Base-by-base conservation (phyloP, 2,797 vertebrate genomes). In the Perodicticus potto region DNA sequence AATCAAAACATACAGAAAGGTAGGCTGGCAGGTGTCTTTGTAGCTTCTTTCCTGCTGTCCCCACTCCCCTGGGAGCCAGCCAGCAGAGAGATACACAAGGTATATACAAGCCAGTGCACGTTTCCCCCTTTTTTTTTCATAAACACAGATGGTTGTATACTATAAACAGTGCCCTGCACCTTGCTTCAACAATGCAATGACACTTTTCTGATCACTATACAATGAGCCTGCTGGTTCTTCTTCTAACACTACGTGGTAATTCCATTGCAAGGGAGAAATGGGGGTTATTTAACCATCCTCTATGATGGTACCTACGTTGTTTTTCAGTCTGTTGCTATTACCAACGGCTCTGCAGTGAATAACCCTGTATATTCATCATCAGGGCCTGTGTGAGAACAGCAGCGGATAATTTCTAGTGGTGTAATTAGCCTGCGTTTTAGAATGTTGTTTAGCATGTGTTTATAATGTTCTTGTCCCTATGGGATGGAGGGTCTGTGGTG, bases 381-480 rank as follows among this genome's bases (percentile, higher is more conserved):
- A 1, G 4, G 57, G 86, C 74, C 67, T 2, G 13, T 2, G n/a
- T 23, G n/a, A 65, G 73, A 83, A 16, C 83, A 13, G 57, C 16
- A 0, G 67, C 23, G 83, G 11, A 25, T 27, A 25, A 81, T 69
- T 34, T 53, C 86, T 19, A 22, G 76, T 80, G 1, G 8, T 20
- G 59, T 29, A 23, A 67, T 83, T 17, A 95, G 69, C 91, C 4
- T 34, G 86, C 0, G 4, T 16, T 37, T 93, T 43, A 78, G 73
- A 89, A 90, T 2, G 63, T 16, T 1, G 23, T n/a, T 76, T 77
- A 23, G 27, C 63, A 17, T 0, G 2, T 29, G 84, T 72, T 12
- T 32, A 34, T 13, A 22, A 32, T 19, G 76, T 32, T 29, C 85
- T 43, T 0, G 0, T 32, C 82, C 86, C 80, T 0, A 0, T 0